These are phyloP conservation scores for Archips xylosteana DNA, from an alignment of 2,888 invertebrate species.

Conservation along the genomic window DNA sequence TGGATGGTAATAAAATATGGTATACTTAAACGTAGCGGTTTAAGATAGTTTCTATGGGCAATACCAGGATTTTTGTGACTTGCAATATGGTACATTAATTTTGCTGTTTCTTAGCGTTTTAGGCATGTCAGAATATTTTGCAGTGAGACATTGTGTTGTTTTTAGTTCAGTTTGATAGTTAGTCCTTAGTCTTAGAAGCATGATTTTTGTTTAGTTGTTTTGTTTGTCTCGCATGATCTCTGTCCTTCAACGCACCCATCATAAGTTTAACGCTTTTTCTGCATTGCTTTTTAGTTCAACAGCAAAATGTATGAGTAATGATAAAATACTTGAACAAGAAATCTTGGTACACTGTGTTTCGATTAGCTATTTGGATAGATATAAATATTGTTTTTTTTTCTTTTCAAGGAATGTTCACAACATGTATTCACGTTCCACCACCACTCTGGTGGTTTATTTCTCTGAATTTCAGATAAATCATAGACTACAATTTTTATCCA, in stretches of 20 bases:
- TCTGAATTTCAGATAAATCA: slow-evolving; percentile 56
- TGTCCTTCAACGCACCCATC: slow-evolving; percentile 83
- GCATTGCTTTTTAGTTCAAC: slow-evolving; percentile 69
- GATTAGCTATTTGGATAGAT: slow-evolving; percentile 60
- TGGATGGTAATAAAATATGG: slow-evolving; percentile 42
- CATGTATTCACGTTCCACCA: slow-evolving; percentile 66
- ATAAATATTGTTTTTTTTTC: slow-evolving; percentile 66
- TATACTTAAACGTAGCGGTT: slow-evolving; percentile 57
- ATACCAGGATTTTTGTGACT: slow-evolving; percentile 78
- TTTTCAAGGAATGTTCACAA: slow-evolving; percentile 73
- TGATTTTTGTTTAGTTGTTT: slow-evolving; percentile 46
- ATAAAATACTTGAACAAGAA: slow-evolving; percentile 49
- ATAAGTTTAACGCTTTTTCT: slow-evolving; percentile 65
- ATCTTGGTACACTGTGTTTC: slow-evolving; percentile 58
- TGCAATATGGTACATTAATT: slow-evolving; percentile 54
- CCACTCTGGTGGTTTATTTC: slow-evolving; percentile 52
- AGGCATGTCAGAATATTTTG: slow-evolving; percentile 39
- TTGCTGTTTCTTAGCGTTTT: slow-evolving; percentile 72
- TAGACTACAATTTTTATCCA: slow-evolving; percentile 14
- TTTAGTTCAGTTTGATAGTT: slow-evolving; percentile 26
- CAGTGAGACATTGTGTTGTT: slow-evolving; percentile 35
- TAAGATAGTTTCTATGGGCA: slow-evolving; percentile 59
- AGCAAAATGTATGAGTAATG: slow-evolving; percentile 71
- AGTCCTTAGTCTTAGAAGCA: slow-evolving; percentile 31
- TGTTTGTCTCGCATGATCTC: slow-evolving; percentile 64